Percentiles rank a stretch among this genome's conserved stretches.
These are phyloP conservation scores for Euthynnus affinis DNA, from an alignment of 2,797 vertebrate species.

Conservation along the genomic window DNA sequence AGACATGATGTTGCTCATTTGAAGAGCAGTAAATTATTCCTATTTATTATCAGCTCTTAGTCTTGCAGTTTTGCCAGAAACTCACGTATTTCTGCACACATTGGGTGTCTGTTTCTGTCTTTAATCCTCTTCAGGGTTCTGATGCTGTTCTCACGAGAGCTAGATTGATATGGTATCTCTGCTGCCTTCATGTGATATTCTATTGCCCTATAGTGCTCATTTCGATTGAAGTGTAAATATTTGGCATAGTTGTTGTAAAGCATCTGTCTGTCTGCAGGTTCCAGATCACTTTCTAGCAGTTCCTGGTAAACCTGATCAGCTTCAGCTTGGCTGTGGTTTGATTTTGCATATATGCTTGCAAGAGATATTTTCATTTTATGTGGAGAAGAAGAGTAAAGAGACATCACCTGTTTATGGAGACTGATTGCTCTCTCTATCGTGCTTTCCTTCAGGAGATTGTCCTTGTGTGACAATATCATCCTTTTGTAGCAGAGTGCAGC, in stretches of 20 bases:
- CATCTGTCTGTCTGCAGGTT: constrained; percentile 54
- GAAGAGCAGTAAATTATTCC: neutral
- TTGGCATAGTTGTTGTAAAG: constrained; percentile 70
- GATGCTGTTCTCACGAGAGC: constrained; percentile 51
- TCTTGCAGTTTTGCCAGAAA: constrained; percentile 52
- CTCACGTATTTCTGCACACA: constrained; percentile 60
- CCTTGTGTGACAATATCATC: constrained; percentile 36
- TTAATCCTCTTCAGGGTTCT: constrained; percentile 50
- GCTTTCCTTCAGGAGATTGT: constrained; percentile 28
- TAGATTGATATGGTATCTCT: constrained; percentile 28
- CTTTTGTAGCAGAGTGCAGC: constrained; percentile 70
- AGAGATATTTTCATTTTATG: constrained; percentile 40
- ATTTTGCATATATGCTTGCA: constrained; percentile 49
- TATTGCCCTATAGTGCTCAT: constrained; percentile 40
- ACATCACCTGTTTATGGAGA: constrained; percentile 61
- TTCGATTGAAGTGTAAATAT: constrained; percentile 12
- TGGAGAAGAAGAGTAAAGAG: constrained; percentile 68
- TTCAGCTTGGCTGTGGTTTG: neutral
- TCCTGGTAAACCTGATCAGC: constrained; percentile 55
- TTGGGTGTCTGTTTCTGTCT: constrained; percentile 41
- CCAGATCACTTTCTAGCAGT: constrained; percentile 47
- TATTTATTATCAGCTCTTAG: neutral
- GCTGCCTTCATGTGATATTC: constrained; percentile 71
- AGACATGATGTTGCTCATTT: no score
- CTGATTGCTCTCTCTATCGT: constrained; percentile 53